Percentiles rank a stretch among this genome's conserved stretches.
Conservation (phyloP, 2,113 vertebrate species). For the Stigmatopora nigra region DNA sequence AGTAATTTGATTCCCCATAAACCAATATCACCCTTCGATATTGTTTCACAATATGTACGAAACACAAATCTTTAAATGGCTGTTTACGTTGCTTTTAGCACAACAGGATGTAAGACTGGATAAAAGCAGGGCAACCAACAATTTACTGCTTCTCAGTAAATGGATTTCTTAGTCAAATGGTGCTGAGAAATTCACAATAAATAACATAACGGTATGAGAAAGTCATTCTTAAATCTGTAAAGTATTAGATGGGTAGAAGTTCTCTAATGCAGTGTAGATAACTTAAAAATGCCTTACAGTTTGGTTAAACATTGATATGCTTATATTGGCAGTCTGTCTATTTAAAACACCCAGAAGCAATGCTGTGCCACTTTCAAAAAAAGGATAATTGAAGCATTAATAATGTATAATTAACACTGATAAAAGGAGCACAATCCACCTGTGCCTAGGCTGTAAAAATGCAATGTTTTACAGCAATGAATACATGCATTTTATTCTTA, state of each 20-base stretch:
- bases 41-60: neutral
- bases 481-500: neutral
- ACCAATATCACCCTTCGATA: neutral
- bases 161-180: conserved; percentile 31
- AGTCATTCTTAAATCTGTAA: conserved; percentile 10
- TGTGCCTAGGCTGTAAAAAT: neutral
- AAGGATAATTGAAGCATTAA: neutral
- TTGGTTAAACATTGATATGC: neutral
- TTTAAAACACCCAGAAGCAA: neutral
- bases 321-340: neutral
- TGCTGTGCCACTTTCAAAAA: neutral
- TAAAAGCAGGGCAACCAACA: neutral
- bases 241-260: conserved; percentile 12
- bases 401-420: neutral
- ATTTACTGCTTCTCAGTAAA: conserved; percentile 26
- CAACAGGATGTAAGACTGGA: neutral
- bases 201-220: conserved; percentile 27
- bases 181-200: conserved; percentile 22
- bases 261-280: conserved; percentile 14
- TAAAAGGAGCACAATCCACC: neutral
- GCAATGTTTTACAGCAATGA: neutral
- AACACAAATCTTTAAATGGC: conserved; percentile 1
- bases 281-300: neutral
- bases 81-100: neutral
- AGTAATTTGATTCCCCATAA: neutral